These are phyloP conservation scores for Tromatobia lineatoria DNA, from an alignment of 2,888 invertebrate species.

Conservation along the genomic window DNA sequence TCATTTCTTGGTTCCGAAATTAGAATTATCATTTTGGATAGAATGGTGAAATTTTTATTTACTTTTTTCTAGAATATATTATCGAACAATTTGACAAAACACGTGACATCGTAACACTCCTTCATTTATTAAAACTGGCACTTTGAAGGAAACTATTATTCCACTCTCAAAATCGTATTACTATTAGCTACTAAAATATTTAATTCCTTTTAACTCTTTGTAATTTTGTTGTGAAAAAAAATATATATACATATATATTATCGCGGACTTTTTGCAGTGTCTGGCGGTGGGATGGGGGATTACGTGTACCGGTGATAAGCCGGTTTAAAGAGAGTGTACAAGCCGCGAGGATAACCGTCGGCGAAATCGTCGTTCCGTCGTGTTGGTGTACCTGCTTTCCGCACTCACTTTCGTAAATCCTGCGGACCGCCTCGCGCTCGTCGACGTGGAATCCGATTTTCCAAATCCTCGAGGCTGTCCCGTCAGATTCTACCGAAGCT, in stretches of 20 bases:
- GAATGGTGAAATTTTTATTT: no score
- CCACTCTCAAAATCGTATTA: not conserved
- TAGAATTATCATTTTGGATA: no score
- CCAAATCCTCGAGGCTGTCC: slow-evolving; percentile 66
- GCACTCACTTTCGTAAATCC: slow-evolving; percentile 58
- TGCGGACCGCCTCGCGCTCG: slow-evolving; percentile 52
- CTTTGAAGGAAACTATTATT: not conserved
- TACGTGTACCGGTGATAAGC: slow-evolving; percentile 66
- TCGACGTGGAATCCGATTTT: slow-evolving; percentile 71
- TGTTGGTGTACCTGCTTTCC: slow-evolving; percentile 21
- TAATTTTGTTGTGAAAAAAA: not conserved
- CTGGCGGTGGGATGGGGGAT: slow-evolving; percentile 41
- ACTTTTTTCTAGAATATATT: no score
- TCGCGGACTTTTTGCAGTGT: slow-evolving; percentile 37
- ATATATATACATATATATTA: slow-evolving; percentile 55
- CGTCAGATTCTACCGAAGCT: slow-evolving; percentile 33
- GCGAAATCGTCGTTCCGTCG: slow-evolving; percentile 40
- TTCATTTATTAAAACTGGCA: not conserved
- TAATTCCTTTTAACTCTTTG: slow-evolving; percentile 3
- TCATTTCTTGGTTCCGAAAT: no score
- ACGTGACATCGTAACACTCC: no score
- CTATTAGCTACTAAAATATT: slow-evolving; percentile 28
- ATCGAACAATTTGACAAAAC: not conserved
- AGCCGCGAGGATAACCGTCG: slow-evolving; percentile 50
- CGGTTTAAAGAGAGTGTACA: slow-evolving; percentile 64